These are phyloP conservation scores for Drosophila persimilis DNA, from an alignment of 1,140 invertebrate genomes.

Conservation along the genomic window DNA sequence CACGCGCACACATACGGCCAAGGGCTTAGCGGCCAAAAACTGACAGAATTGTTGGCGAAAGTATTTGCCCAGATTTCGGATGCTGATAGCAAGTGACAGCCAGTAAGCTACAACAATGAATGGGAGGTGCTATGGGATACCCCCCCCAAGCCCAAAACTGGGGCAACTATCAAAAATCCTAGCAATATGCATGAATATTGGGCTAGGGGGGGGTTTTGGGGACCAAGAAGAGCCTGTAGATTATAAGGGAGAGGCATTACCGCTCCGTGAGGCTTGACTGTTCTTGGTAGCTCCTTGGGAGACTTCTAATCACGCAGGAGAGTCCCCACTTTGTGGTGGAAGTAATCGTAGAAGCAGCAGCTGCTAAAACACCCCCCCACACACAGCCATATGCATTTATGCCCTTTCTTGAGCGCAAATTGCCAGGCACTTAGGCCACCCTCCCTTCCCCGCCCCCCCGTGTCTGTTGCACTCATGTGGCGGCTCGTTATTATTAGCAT, in stretches of 20 bases:
- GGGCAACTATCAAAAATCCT: too few relatives aligned
- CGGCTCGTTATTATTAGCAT: slow-evolving; percentile 78
- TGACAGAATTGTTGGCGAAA: slow-evolving; percentile 48
- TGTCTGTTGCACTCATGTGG: slow-evolving; percentile 29
- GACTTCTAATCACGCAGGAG: background rate
- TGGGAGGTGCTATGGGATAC: too few relatives aligned
- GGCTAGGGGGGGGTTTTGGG: too few relatives aligned
- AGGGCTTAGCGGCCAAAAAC: slow-evolving; percentile 48
- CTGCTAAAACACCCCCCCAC: slow-evolving; percentile 2
- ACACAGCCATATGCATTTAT: background rate
- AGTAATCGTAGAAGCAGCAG: slow-evolving; percentile 26
- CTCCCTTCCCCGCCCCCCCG: too few relatives aligned
- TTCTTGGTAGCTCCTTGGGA: too few relatives aligned
- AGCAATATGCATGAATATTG: too few relatives aligned
- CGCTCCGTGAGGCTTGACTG: too few relatives aligned
- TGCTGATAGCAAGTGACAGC: slow-evolving; percentile 45
- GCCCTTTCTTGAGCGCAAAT: slow-evolving; percentile 53
- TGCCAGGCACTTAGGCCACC: slow-evolving; percentile 54
- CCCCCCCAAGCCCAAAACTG: too few relatives aligned
- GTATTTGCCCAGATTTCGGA: slow-evolving; percentile 49
- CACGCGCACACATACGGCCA: slow-evolving; percentile 35
- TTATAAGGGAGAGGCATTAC: too few relatives aligned
- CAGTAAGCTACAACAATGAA: slow-evolving; percentile 4
- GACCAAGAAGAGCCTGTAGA: too few relatives aligned
- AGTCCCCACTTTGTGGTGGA: background rate